Percentiles rank a stretch among this genome's conserved stretches.
Evolutionary conservation across 2,888 invertebrate genomes (phyloP).

Genomic region (Leptothorax acervorum): DNA sequence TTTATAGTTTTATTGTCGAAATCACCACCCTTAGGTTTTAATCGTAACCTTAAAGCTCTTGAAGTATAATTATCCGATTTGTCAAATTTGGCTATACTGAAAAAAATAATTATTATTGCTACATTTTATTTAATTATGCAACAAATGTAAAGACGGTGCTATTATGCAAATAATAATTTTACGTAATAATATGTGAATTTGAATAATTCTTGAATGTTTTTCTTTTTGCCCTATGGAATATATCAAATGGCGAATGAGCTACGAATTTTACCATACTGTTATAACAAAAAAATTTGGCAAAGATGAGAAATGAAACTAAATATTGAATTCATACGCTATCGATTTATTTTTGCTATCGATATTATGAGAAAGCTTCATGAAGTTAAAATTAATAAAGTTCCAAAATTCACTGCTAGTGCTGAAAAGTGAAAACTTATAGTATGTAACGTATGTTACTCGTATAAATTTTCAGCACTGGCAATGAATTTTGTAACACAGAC

Average conservation of each 20-base stretch:
- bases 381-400: neutral
- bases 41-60: constrained; percentile 10
- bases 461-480: too few species aligned
- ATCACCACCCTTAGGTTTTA: neutral
- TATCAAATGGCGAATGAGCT: constrained; percentile 18
- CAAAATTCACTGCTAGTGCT: too few species aligned
- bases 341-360: constrained; percentile 33
- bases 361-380: neutral
- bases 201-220: constrained; percentile 23
- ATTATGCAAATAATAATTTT: neutral
- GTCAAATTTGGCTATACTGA: neutral
- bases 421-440: too few species aligned
- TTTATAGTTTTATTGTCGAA: neutral
- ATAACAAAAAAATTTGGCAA: constrained; percentile 13
- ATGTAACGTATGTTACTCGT: too few species aligned
- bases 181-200: constrained; percentile 9
- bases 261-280: constrained; percentile 43
- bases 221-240: neutral
- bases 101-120: neutral
- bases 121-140: neutral
- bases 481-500: too few species aligned
- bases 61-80: constrained; percentile 18
- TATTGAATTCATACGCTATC: neutral
- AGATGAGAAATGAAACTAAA: constrained; percentile 10
- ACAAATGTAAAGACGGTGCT: neutral